Conservation (phyloP, 2,888 invertebrate genomes). For the Neria commutata region DNA sequence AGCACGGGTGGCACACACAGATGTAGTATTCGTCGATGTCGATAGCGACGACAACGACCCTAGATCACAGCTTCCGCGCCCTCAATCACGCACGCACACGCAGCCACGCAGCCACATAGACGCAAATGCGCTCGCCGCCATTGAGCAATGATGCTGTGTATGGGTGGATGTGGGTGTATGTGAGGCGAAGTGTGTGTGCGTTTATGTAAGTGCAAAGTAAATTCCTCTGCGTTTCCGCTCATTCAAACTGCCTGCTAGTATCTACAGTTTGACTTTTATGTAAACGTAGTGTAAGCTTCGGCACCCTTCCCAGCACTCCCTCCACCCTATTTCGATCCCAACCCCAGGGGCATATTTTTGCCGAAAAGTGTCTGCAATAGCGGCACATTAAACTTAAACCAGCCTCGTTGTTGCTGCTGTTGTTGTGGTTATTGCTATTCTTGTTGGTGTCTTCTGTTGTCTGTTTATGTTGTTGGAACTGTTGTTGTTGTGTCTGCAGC, state of each 20-base stretch:
- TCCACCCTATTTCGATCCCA: not conserved
- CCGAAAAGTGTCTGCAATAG: not conserved
- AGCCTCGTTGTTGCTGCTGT: constrained; percentile 9
- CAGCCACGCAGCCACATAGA: not conserved
- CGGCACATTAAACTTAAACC: constrained; percentile 22
- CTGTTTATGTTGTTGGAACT: too few relatives aligned
- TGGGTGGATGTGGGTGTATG: too few relatives aligned
- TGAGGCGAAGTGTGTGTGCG: not conserved
- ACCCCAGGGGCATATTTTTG: not conserved
- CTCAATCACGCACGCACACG: not conserved
- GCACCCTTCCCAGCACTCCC: not conserved
- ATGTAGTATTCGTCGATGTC: not conserved
- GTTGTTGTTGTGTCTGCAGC: not conserved
- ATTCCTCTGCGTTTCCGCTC: too few relatives aligned
- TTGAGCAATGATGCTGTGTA: not conserved
- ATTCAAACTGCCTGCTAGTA: not conserved
- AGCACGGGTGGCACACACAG: not conserved
- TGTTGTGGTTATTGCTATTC: too few relatives aligned
- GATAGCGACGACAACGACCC: too few relatives aligned
- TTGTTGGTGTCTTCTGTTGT: too few relatives aligned
- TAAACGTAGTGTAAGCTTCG: too few relatives aligned
- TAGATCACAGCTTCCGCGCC: not conserved
- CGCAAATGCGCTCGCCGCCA: too few relatives aligned
- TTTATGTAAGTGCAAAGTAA: not conserved
- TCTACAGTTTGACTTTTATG: not conserved